phyloP scores from a whole-genome alignment of 1,140 invertebrate genomes.

The Thaumatotibia leucotreta region DNA sequence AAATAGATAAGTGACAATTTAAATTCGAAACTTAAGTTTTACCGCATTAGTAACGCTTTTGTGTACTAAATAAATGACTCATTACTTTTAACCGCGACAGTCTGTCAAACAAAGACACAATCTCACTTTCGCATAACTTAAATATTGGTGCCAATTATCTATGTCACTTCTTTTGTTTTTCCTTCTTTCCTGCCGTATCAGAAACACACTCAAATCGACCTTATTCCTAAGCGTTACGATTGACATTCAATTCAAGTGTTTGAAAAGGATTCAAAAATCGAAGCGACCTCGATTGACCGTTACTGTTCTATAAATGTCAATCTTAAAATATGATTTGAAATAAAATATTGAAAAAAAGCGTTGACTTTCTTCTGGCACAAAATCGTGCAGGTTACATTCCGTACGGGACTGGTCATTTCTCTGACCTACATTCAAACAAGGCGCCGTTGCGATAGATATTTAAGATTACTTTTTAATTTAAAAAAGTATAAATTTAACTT shows the following conservation, averaged over 20 bases:
- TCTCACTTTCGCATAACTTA: background rate
- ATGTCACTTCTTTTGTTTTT: background rate
- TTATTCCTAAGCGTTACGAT: background rate
- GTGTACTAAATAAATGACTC: background rate
- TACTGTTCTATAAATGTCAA: constrained; percentile 18
- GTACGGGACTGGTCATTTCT: constrained; percentile 69
- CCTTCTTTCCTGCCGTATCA: background rate
- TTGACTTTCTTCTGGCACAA: constrained; percentile 40
- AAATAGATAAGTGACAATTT: too few relatives aligned
- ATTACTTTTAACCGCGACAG: background rate
- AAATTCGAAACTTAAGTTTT: too few relatives aligned
- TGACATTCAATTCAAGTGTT: background rate
- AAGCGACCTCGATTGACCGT: constrained; percentile 1
- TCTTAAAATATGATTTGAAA: constrained; percentile 34
- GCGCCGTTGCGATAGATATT: constrained; percentile 27
- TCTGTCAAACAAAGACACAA: background rate
- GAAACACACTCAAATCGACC: background rate
- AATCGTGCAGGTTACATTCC: constrained; percentile 63
- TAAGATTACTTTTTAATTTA: constrained; percentile 34
- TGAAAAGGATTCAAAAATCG: background rate
- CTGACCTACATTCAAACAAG: constrained; percentile 66
- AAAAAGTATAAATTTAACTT: constrained; percentile 44
- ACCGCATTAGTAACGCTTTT: too few relatives aligned
- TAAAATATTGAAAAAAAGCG: constrained; percentile 41
- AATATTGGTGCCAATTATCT: background rate